Conservation (phyloP, 2,888 invertebrate species). For the Coelopa pilipes region DNA sequence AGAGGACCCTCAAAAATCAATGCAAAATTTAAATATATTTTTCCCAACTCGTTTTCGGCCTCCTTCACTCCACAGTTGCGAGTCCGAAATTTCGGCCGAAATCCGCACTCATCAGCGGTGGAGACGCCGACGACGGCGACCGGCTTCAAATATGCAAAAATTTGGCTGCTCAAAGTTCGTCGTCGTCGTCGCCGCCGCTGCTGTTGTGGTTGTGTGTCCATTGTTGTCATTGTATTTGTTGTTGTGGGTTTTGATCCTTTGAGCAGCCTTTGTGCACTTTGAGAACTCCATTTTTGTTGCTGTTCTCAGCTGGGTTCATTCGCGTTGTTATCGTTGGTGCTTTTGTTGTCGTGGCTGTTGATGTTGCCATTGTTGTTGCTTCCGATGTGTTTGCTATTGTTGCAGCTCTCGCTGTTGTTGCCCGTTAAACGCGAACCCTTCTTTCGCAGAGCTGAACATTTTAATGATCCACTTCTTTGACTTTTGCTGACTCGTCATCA, state of each 20-base stretch:
- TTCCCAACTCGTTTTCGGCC: neutral
- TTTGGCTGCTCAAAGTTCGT: conserved; percentile 46
- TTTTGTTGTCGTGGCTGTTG: conserved; percentile 31
- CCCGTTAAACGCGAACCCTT: neutral
- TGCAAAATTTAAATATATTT: neutral
- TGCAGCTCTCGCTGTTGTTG: neutral
- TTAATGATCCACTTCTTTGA: conserved; percentile 51
- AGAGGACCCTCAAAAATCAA: neutral
- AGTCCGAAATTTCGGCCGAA: conserved; percentile 61
- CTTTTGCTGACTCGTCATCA: conserved; percentile 30
- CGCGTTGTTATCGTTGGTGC: conserved; percentile 31
- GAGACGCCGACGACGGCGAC: conserved; percentile 21
- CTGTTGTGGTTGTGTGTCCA: too few species aligned
- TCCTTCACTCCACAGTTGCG: conserved; percentile 19
- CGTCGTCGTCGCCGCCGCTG: neutral
- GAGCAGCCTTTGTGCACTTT: conserved; percentile 31
- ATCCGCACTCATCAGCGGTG: conserved; percentile 50
- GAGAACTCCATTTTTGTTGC: conserved; percentile 26
- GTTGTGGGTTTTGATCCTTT: conserved; percentile 11
- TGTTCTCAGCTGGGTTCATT: conserved; percentile 27
- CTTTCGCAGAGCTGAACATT: conserved; percentile 44
- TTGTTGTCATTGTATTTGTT: too few species aligned
- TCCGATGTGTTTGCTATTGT: neutral
- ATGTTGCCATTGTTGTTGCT: neutral
- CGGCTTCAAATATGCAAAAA: conserved; percentile 49